Conservation (phyloP, 2,797 vertebrate species). For the Acanthiza pusilla region DNA sequence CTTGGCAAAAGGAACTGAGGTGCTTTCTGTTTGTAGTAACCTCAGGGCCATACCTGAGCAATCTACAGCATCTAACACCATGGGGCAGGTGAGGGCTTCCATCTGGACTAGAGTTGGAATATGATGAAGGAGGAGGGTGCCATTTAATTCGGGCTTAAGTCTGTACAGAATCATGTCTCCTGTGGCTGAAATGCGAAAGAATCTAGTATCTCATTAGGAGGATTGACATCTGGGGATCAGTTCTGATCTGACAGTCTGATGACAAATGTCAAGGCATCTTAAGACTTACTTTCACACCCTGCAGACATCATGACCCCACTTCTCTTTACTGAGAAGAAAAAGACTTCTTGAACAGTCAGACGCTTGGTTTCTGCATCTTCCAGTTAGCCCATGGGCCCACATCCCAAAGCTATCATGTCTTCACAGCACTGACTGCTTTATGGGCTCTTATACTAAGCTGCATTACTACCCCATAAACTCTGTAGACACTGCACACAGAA, state of each 20-base stretch:
- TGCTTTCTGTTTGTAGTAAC: not conserved
- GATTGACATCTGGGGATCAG: not conserved
- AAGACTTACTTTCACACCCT: not conserved
- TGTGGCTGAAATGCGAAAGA: not conserved
- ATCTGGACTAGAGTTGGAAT: not conserved
- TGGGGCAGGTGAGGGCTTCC: not conserved
- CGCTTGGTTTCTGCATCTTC: not conserved
- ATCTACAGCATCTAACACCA: not conserved
- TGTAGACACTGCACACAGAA: not conserved
- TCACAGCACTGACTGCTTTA: not conserved
- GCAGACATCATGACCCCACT: not conserved
- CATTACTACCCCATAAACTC: not conserved
- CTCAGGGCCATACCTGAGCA: not conserved
- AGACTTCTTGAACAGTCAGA: not conserved
- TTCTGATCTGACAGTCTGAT: not conserved
- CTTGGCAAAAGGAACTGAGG: not conserved
- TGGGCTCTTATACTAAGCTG: not conserved
- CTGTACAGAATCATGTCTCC: not conserved
- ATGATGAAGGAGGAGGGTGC: not conserved
- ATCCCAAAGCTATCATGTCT: not conserved
- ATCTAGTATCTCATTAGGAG: not conserved
- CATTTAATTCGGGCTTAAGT: not conserved
- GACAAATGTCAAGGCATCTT: not conserved
- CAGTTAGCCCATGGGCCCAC: not conserved
- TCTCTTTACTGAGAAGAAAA: not conserved